Evolutionary conservation across 2,113 vertebrate genomes (phyloP).

Genomic region (Hoplias malabaricus): DNA sequence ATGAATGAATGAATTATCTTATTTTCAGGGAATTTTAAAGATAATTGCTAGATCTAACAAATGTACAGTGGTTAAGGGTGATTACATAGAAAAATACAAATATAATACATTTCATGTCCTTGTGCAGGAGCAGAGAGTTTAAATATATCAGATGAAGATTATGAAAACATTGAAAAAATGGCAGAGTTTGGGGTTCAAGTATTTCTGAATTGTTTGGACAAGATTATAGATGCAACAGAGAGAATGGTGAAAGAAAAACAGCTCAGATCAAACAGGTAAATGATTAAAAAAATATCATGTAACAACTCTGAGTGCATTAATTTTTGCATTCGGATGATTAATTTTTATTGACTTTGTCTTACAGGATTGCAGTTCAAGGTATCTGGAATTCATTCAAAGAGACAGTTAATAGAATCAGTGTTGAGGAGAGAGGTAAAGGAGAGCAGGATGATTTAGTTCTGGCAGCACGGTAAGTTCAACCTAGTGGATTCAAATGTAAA

Average conservation of each 20-base stretch:
- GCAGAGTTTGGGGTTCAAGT: background rate
- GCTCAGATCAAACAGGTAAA: background rate
- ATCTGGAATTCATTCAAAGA: conserved; percentile 14
- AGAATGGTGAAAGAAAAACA: background rate
- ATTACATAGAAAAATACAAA: no score
- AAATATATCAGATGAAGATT: background rate
- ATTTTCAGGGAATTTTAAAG: no score
- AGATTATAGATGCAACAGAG: background rate
- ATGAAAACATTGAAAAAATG: conserved; percentile 11
- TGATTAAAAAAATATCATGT: background rate
- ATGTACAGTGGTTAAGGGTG: no score
- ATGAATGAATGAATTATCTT: no score
- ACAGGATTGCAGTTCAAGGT: conserved; percentile 11
- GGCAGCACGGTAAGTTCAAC: background rate
- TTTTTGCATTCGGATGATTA: background rate
- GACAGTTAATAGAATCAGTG: background rate
- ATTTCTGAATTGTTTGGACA: conserved; percentile 19
- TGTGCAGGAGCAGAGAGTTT: background rate
- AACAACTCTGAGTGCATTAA: background rate
- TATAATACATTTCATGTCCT: no score
- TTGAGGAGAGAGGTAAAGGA: conserved; percentile 10
- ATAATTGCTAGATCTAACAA: no score
- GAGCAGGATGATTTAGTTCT: background rate
- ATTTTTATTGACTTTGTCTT: background rate
- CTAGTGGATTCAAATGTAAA: background rate